Conservation (phyloP, 1,140 invertebrate genomes). For the Tetranychus cinnabarinus region DNA sequence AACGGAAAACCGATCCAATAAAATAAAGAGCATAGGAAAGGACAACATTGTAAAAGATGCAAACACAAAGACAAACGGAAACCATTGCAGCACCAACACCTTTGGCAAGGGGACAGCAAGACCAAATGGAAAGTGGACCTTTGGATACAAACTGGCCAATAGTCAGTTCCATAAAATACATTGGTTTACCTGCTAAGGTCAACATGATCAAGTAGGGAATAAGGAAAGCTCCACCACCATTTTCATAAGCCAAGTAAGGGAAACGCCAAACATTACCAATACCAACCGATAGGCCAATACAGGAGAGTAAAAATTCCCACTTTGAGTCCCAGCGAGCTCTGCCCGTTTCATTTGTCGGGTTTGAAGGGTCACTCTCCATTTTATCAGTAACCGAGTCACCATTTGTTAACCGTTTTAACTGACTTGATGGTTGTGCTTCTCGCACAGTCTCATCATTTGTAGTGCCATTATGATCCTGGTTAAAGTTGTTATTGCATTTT, state of each 20-base stretch:
- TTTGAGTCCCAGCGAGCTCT: conserved; percentile 20
- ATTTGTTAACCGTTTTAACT: no score
- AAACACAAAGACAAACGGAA: conserved; percentile 30
- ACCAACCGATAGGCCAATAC: conserved; percentile 18
- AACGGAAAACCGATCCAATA: conserved; percentile 31
- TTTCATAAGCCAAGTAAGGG: conserved; percentile 47
- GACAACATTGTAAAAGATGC: conserved; percentile 34
- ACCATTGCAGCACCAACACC: conserved; percentile 23
- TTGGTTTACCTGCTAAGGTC: conserved; percentile 37
- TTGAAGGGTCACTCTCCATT: neutral
- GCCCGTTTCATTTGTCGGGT: neutral
- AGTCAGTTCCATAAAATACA: conserved; percentile 46
- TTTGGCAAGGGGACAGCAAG: conserved; percentile 50
- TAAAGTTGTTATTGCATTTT: no score
- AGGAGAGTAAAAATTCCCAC: conserved; percentile 19
- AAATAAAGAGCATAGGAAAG: conserved; percentile 53
- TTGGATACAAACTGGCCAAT: conserved; percentile 49
- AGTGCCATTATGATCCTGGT: no score
- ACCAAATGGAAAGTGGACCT: conserved; percentile 48
- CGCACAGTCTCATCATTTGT: no score
- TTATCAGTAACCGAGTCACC: neutral
- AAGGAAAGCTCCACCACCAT: conserved; percentile 47
- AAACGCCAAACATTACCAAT: conserved; percentile 22
- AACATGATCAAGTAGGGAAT: conserved; percentile 35
- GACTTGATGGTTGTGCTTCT: no score